Evolutionary conservation across 2,113 vertebrate genomes (phyloP).

Genomic region (Leptosomus discolor): DNA sequence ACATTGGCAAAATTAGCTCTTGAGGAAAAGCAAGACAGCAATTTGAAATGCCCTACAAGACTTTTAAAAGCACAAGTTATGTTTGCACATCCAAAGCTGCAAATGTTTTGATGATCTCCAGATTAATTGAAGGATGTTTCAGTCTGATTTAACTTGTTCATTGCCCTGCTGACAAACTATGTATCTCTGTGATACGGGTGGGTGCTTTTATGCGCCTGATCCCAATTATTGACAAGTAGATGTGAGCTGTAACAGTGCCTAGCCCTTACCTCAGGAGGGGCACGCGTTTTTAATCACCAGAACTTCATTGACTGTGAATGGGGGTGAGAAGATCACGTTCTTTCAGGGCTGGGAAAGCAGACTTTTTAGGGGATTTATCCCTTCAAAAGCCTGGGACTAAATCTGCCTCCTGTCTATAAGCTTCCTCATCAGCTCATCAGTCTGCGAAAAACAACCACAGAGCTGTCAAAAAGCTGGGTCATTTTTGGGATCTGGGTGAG

Average conservation of each 20-base stretch:
- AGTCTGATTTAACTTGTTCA: neutral
- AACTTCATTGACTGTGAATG: neutral
- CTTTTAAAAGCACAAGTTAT: neutral
- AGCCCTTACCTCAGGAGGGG: neutral
- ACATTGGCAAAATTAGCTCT: neutral
- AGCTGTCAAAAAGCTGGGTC: neutral
- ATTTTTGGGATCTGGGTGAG: neutral
- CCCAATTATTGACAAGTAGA: neutral
- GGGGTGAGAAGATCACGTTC: neutral
- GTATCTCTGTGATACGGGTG: neutral
- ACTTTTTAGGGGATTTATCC: neutral
- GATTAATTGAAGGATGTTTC: conserved; percentile 12
- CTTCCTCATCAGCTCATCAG: neutral
- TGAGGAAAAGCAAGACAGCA: neutral
- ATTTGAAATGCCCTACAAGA: neutral
- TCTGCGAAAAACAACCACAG: neutral
- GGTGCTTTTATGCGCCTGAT: neutral
- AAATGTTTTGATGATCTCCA: neutral
- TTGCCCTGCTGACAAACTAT: neutral
- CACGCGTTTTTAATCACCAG: neutral
- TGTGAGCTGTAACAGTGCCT: neutral
- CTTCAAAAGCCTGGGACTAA: neutral
- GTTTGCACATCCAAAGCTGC: neutral
- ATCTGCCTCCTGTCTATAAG: neutral
- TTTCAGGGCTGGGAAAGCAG: neutral